These are phyloP conservation scores for Hippasteria phrygiana DNA, from an alignment of 53 echinoderm and acorn worm genomes.

Conservation along the genomic window DNA sequence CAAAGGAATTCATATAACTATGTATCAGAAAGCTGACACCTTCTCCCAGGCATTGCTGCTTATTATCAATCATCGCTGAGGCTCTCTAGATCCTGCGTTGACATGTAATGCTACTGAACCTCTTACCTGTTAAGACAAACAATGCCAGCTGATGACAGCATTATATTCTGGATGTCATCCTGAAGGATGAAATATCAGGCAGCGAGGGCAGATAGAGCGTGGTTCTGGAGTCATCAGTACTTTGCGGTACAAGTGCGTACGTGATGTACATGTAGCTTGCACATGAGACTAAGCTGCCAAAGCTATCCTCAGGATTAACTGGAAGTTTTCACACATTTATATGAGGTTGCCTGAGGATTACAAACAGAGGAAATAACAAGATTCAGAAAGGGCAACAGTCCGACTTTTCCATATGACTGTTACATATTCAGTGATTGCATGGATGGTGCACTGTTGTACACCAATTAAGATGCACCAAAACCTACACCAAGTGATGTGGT, in stretches of 20 bases:
- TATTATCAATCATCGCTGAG: slow-evolving; percentile 28
- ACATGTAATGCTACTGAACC: slow-evolving; percentile 51
- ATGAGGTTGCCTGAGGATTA: too few species aligned
- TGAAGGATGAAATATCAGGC: slow-evolving; percentile 37
- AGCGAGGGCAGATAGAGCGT: not conserved
- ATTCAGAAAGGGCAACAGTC: too few species aligned
- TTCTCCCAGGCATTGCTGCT: not conserved
- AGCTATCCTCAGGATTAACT: not conserved
- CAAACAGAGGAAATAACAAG: too few species aligned
- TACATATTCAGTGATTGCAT: too few species aligned
- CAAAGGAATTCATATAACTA: not conserved
- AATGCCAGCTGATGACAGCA: slow-evolving; percentile 42
- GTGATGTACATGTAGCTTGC: not conserved
- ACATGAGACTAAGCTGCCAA: too few species aligned
- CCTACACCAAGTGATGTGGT: too few species aligned
- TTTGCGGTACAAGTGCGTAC: not conserved
- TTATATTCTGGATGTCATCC: slow-evolving; percentile 42
- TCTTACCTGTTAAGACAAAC: slow-evolving; percentile 57
- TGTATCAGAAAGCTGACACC: not conserved
- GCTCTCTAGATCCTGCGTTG: slow-evolving; percentile 35
- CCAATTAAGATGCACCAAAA: too few species aligned
- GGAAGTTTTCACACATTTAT: too few species aligned
- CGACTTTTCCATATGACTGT: too few species aligned
- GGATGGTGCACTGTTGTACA: too few species aligned
- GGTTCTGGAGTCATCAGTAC: not conserved